Conservation (phyloP, 1,140 invertebrate species). For the Anthonomus grandis region DNA sequence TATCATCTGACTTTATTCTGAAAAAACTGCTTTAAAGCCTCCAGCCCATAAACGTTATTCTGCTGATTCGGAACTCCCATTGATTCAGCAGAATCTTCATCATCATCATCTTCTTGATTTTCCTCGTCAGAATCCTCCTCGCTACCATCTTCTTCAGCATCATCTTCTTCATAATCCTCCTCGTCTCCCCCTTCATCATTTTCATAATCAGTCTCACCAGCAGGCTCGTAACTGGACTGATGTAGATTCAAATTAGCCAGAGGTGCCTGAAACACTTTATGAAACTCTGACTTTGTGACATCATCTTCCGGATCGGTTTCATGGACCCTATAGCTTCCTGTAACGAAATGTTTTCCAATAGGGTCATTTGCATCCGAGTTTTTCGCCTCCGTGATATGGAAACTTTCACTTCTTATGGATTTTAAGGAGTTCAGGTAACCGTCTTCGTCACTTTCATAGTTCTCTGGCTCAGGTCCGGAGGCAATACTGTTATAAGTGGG, state of each 20-base stretch:
- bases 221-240: slow-evolving; percentile 1
- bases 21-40: slow-evolving; percentile 16
- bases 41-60: slow-evolving; percentile 1
- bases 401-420: slow-evolving; percentile 19
- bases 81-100: background rate
- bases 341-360: slow-evolving; percentile 7
- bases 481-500: slow-evolving; percentile 2
- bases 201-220: background rate
- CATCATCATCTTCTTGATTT: background rate
- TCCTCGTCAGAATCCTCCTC: slow-evolving; percentile 5
- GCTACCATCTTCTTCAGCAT: slow-evolving; percentile 1
- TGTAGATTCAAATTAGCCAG: slow-evolving; percentile 15
- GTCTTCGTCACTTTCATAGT: slow-evolving; percentile 6
- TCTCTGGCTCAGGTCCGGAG: background rate
- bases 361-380: slow-evolving; percentile 15
- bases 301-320: slow-evolving; percentile 22
- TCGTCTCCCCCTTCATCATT: background rate
- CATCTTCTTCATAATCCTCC: slow-evolving; percentile 2
- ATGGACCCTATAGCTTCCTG: slow-evolving; percentile 24
- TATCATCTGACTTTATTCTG: background rate
- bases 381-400: slow-evolving; percentile 10
- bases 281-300: background rate
- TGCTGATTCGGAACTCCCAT: background rate
- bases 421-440: slow-evolving; percentile 16
- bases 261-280: slow-evolving; percentile 18